A percentile compares a stretch with the other conserved stretches of the same genome.
These are phyloP conservation scores for Myotis davidii DNA, from an alignment of 2,113 vertebrate species.

Conservation along the genomic window DNA sequence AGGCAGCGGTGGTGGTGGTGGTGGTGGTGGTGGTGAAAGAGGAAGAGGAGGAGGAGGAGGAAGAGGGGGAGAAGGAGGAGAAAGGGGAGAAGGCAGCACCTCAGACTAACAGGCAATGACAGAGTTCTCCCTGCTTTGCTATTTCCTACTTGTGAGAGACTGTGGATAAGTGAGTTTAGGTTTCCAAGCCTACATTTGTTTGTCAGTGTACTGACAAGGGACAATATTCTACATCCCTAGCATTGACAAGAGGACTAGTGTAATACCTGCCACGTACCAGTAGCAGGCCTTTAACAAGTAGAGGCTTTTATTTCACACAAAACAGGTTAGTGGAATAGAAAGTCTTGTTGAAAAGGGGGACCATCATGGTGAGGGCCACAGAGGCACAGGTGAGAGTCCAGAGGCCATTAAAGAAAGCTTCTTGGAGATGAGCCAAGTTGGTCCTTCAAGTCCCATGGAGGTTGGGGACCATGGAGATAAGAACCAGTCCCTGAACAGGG, in stretches of 20 bases:
- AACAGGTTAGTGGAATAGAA: not conserved
- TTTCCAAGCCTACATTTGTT: not conserved
- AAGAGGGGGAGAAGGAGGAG: not conserved
- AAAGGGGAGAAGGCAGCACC: not conserved
- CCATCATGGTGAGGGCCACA: not conserved
- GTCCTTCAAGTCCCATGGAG: not conserved
- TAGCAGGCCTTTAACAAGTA: not conserved
- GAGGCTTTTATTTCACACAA: not conserved
- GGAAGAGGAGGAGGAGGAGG: no score
- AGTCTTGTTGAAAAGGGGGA: not conserved
- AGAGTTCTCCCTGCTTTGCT: not conserved
- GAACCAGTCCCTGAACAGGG: not conserved
- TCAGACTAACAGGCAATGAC: not conserved
- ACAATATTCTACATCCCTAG: not conserved
- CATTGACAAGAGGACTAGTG: not conserved
- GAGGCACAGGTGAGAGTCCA: not conserved
- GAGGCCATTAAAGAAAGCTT: not conserved
- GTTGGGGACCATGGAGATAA: not conserved
- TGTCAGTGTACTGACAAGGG: not conserved
- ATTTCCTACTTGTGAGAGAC: not conserved
- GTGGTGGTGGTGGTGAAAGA: no score
- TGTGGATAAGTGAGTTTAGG: not conserved
- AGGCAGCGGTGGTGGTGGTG: not conserved
- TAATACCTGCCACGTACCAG: not conserved
- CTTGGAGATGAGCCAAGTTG: not conserved